A percentile compares a stretch with the other conserved stretches of the same genome.
Conservation (phyloP, 2,797 vertebrate genomes). For the Neopelma chrysocephalum region DNA sequence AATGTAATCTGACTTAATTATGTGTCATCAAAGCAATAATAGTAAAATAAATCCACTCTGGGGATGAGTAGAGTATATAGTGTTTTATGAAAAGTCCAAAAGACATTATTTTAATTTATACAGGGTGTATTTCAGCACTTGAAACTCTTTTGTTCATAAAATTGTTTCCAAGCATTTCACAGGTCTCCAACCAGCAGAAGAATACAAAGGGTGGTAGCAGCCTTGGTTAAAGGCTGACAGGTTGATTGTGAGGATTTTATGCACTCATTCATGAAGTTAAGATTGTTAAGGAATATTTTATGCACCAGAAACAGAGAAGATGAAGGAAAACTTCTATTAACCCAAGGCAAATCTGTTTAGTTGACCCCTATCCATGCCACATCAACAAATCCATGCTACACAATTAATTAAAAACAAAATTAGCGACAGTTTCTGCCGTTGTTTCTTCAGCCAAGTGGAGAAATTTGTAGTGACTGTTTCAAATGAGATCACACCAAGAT, state of each 20-base stretch:
- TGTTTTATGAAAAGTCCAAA: conserved; percentile 68
- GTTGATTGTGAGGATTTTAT: conserved; percentile 43
- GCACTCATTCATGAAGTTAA: conserved; percentile 25
- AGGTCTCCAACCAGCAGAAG: background rate
- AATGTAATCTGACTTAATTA: conserved; percentile 78
- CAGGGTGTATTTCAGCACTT: conserved; percentile 3
- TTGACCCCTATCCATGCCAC: background rate
- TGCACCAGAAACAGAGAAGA: conserved; percentile 21
- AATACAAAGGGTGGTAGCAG: background rate
- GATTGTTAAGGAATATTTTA: conserved; percentile 57
- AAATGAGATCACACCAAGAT: background rate
- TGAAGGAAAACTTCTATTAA: conserved; percentile 50
- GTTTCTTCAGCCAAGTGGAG: background rate
- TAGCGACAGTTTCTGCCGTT: conserved; percentile 21
- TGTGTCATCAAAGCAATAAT: conserved; percentile 65
- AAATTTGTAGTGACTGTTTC: background rate
- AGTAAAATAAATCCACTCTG: conserved; percentile 67
- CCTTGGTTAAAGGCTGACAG: conserved; percentile 48
- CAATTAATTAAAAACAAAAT: conserved; percentile 49
- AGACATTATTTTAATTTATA: conserved; percentile 66
- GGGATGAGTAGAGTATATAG: conserved; percentile 51
- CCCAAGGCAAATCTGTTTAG: conserved; percentile 37
- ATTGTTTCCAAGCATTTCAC: background rate
- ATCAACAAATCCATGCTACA: background rate
- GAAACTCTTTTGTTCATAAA: conserved; percentile 23